Percentiles rank a stretch among this genome's conserved stretches.
Evolutionary conservation across 2,113 vertebrate species (phyloP).

Genomic region (Melanerpes aurifrons): DNA sequence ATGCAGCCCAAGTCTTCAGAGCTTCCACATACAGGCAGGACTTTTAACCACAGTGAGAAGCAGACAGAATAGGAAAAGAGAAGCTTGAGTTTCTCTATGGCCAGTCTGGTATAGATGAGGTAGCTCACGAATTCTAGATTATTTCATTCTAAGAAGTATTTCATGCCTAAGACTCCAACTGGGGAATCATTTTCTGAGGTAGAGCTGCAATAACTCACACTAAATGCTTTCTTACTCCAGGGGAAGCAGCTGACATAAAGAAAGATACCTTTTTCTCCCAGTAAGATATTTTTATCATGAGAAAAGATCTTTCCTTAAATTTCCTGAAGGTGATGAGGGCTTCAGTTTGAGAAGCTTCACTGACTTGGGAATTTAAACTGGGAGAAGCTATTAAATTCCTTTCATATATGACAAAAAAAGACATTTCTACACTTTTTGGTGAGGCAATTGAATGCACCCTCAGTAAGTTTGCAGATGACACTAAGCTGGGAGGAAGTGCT

Average conservation of each 20-base stretch:
- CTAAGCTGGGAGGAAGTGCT: no score
- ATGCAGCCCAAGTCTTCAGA: not conserved
- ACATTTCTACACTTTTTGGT: no score
- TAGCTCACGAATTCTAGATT: constrained; percentile 25
- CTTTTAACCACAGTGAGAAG: not conserved
- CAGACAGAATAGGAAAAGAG: not conserved
- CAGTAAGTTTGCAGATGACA: no score
- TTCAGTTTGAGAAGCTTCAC: constrained; percentile 29
- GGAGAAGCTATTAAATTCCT: constrained; percentile 24
- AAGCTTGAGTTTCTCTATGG: not conserved
- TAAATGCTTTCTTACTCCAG: not conserved
- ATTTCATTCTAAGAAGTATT: not conserved
- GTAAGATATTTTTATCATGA: constrained; percentile 45
- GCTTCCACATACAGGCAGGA: not conserved
- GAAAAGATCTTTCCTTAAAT: constrained; percentile 45
- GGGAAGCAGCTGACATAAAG: not conserved
- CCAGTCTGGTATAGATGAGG: not conserved
- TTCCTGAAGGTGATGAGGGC: not conserved
- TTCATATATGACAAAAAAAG: constrained; percentile 22
- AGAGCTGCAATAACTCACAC: constrained; percentile 36
- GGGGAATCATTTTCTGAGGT: constrained; percentile 13
- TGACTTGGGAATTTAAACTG: constrained; percentile 40
- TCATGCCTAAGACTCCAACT: not conserved
- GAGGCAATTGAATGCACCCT: no score
- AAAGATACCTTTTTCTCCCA: constrained; percentile 12